Evolutionary conservation across 92 coral and sea anemone species (phyloP).

Genomic region (Palythoa heliodiscus): DNA sequence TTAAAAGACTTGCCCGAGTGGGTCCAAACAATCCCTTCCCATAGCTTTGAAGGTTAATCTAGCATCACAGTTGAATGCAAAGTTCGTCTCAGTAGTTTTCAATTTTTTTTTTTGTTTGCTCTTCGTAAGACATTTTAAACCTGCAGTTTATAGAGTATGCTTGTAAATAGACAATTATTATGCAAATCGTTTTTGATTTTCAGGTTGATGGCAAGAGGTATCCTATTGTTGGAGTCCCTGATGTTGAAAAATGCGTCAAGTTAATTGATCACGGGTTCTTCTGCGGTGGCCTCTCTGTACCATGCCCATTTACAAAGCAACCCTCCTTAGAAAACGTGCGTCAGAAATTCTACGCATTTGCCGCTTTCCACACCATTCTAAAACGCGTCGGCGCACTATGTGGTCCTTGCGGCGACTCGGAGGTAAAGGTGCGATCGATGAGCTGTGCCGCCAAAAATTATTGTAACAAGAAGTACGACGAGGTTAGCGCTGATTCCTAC

Average conservation of each 20-base stretch:
- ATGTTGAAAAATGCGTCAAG: conserved; percentile 24
- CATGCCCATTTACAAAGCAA: conserved; percentile 34
- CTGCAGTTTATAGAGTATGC: too few relatives aligned
- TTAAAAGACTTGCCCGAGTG: too few relatives aligned
- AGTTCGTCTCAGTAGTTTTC: too few relatives aligned
- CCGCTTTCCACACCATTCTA: conserved; percentile 36
- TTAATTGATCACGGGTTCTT: conserved; percentile 33
- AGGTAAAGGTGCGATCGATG: conserved; percentile 27
- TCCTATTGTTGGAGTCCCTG: conserved; percentile 23
- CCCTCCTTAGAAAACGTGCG: background rate
- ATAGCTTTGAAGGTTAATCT: too few relatives aligned
- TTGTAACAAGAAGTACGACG: conserved; percentile 33
- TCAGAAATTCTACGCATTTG: conserved; percentile 27
- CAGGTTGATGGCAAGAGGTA: background rate
- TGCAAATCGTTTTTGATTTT: background rate
- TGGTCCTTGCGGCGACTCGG: conserved; percentile 31
- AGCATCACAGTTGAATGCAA: too few relatives aligned
- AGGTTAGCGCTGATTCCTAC: conserved; percentile 24
- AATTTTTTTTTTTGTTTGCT: too few relatives aligned
- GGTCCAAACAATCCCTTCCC: too few relatives aligned
- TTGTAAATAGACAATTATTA: too few relatives aligned
- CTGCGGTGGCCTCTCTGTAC: background rate
- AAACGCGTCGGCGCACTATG: conserved; percentile 46
- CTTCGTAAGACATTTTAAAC: too few relatives aligned
- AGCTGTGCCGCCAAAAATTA: conserved; percentile 39